phyloP scores from a whole-genome alignment of 2,797 vertebrate genomes.

The Dryobates pubescens region DNA sequence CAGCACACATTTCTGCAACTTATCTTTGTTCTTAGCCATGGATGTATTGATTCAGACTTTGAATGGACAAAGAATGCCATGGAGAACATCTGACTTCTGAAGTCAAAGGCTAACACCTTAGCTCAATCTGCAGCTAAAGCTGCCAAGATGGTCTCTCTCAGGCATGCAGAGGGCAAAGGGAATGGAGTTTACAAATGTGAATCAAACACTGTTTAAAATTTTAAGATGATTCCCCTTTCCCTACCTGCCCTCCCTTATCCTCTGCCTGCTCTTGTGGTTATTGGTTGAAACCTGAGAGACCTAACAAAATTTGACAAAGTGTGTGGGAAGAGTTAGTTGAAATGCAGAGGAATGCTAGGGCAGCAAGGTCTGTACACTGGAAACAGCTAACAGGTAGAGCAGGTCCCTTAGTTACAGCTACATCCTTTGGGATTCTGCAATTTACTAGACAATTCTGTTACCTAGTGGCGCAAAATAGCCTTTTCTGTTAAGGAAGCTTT shows the following conservation, averaged over 20 bases:
- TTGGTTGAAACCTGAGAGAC: not conserved
- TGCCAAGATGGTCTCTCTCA: not conserved
- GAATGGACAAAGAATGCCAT: not conserved
- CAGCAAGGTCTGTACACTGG: rapidly evolving
- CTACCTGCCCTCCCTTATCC: not conserved
- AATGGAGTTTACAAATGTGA: not conserved
- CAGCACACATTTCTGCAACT: not conserved
- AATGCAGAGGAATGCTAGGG: not conserved
- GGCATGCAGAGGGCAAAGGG: not conserved
- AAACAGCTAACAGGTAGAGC: not conserved
- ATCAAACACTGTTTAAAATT: not conserved
- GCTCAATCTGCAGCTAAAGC: not conserved
- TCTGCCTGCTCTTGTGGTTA: not conserved
- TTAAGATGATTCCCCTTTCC: not conserved
- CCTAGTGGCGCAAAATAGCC: not conserved
- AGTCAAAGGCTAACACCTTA: not conserved
- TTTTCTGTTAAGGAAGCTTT: not conserved
- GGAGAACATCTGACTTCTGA: not conserved
- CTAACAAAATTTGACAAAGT: not conserved
- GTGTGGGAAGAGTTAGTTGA: not conserved
- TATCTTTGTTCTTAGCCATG: not conserved
- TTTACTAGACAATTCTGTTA: not conserved
- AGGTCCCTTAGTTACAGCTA: not conserved
- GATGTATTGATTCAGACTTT: not conserved
- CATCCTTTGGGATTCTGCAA: not conserved